Percentiles rank a stretch among this genome's conserved stretches.
phyloP scores from a whole-genome alignment of 2,888 invertebrate species.

The Gari tellinella region DNA sequence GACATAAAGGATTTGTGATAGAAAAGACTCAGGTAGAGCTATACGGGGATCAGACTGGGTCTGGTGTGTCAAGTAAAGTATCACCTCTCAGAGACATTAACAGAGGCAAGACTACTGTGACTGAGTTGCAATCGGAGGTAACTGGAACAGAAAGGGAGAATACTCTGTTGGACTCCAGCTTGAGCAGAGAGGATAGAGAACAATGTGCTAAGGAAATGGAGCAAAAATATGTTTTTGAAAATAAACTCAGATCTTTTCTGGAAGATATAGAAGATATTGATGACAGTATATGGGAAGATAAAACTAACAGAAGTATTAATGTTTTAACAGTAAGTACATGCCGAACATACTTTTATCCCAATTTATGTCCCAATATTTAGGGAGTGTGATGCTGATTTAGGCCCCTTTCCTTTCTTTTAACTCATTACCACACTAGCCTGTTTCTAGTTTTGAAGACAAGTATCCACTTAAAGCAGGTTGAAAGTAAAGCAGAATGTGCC shows the following conservation, averaged over 20 bases:
- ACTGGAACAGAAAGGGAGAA: neutral
- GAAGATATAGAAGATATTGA: conserved; percentile 64
- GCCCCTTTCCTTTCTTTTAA: no score
- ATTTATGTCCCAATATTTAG: no score
- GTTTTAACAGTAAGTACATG: conserved; percentile 26
- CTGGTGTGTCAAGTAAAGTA: conserved; percentile 12
- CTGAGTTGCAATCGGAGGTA: neutral
- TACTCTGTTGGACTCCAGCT: neutral
- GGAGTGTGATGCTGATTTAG: no score
- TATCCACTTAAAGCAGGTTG: no score
- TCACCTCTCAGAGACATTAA: conserved; percentile 45
- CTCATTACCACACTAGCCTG: no score
- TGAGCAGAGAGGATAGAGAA: no score
- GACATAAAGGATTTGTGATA: conserved; percentile 26
- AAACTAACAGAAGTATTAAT: conserved; percentile 17
- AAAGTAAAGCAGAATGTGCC: no score
- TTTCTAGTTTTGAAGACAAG: no score
- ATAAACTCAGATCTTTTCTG: conserved; percentile 68
- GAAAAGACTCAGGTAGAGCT: conserved; percentile 7
- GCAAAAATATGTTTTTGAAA: conserved; percentile 62
- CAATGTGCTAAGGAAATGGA: conserved; percentile 11
- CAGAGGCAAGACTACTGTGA: conserved; percentile 18
- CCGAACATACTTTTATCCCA: no score
- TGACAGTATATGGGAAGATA: conserved; percentile 53
- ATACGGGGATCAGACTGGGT: neutral